phyloP scores from a whole-genome alignment of 2,888 invertebrate species.

The Pycnomerus fuliginosus region DNA sequence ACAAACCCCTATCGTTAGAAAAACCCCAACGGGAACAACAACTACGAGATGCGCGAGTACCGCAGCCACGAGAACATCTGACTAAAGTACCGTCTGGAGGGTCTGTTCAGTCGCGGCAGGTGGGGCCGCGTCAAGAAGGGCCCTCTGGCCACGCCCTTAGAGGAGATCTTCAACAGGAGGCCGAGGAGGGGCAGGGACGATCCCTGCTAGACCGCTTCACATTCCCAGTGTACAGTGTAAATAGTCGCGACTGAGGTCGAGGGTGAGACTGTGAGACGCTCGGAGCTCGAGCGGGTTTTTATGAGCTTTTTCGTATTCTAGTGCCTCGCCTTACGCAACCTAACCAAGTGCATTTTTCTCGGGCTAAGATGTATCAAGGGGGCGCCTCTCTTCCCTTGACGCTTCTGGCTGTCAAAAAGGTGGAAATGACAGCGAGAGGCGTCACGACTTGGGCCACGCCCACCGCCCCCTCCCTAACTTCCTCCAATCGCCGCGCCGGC shows the following conservation, averaged over 20 bases:
- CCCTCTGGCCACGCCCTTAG: conserved; percentile 54
- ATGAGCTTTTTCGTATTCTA: conserved; percentile 60
- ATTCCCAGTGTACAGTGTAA: conserved; percentile 19
- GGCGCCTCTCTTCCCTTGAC: too few species aligned
- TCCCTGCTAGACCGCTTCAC: conserved; percentile 38
- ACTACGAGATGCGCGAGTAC: conserved; percentile 77
- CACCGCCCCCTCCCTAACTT: too few species aligned
- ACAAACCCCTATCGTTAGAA: too few species aligned
- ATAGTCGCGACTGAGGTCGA: conserved; percentile 6
- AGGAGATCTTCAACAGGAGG: conserved; percentile 52
- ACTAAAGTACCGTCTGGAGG: conserved; percentile 76
- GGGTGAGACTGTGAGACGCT: too few species aligned
- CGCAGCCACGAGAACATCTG: conserved; percentile 63
- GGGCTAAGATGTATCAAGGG: too few species aligned
- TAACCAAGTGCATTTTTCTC: conserved; percentile 31
- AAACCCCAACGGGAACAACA: conserved; percentile 74
- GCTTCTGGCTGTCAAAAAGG: too few species aligned
- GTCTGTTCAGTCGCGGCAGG: conserved; percentile 61
- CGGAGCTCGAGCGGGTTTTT: conserved; percentile 56
- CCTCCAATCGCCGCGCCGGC: too few species aligned
- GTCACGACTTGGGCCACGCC: too few species aligned
- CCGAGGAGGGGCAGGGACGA: conserved; percentile 48
- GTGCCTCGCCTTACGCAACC: conserved; percentile 60
- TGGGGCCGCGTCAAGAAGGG: conserved; percentile 54
- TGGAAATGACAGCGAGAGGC: too few species aligned